Evolutionary conservation across 2,888 invertebrate genomes (phyloP).

Genomic region (Acleris literana): DNA sequence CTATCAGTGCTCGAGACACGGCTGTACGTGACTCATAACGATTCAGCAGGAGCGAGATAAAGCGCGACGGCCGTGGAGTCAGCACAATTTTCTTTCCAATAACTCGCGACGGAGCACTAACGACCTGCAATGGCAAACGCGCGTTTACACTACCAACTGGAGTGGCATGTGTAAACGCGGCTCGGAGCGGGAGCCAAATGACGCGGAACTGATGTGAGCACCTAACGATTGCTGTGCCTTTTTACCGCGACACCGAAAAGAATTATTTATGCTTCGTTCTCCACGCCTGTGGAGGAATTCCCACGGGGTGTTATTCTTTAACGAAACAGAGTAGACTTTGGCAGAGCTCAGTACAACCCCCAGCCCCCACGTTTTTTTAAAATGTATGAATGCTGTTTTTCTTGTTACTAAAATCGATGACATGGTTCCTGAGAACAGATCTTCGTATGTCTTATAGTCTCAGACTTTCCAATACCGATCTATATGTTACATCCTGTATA

Average conservation of each 20-base stretch:
- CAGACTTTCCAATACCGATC: too few species aligned
- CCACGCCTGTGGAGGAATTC: constrained; percentile 7
- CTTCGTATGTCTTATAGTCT: too few species aligned
- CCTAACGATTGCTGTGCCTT: constrained; percentile 35
- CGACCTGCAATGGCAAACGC: constrained; percentile 32
- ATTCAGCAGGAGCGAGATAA: constrained; percentile 33
- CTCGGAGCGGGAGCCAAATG: constrained; percentile 29
- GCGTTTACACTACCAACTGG: constrained; percentile 35
- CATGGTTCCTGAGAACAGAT: too few species aligned
- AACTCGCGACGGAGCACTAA: constrained; percentile 35
- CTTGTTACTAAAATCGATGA: too few species aligned
- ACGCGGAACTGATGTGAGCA: constrained; percentile 35
- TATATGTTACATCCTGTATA: too few species aligned
- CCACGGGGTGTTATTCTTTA: neutral
- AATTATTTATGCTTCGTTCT: constrained; percentile 36
- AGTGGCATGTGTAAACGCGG: constrained; percentile 35
- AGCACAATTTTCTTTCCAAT: constrained; percentile 39
- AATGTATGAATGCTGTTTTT: too few species aligned
- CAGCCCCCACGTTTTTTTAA: too few species aligned
- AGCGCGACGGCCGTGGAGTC: constrained; percentile 33
- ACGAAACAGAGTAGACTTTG: too few species aligned
- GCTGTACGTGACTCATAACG: constrained; percentile 36
- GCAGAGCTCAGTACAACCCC: too few species aligned
- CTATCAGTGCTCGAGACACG: constrained; percentile 21
- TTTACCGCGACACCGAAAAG: constrained; percentile 33